A percentile compares a stretch with the other conserved stretches of the same genome.
These are phyloP conservation scores for Philaethria dido DNA, from an alignment of 2,888 invertebrate species.

Conservation along the genomic window DNA sequence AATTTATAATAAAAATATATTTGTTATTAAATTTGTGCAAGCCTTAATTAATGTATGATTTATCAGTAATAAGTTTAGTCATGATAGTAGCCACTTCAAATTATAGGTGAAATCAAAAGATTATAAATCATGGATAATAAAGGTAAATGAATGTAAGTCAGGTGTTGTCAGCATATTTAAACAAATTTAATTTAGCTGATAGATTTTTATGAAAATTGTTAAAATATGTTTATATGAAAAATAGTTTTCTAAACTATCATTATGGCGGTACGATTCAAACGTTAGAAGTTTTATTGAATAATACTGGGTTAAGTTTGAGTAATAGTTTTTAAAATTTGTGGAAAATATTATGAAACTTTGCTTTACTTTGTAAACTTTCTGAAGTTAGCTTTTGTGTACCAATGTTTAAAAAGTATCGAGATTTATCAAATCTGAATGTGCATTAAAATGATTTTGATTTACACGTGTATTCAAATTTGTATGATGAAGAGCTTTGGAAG, in stretches of 20 bases:
- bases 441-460: not conserved
- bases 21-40: too few species aligned
- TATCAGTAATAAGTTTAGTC: too few species aligned
- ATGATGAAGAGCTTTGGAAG: not conserved
- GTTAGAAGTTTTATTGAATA: constrained; percentile 37
- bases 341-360: constrained; percentile 29
- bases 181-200: too few species aligned
- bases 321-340: constrained; percentile 31
- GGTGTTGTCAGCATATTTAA: too few species aligned
- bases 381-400: not conserved
- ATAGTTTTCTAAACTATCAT: not conserved
- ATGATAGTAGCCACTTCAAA: too few species aligned
- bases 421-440: not conserved
- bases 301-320: constrained; percentile 30
- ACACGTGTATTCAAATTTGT: not conserved
- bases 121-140: too few species aligned
- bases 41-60: too few species aligned
- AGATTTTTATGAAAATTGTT: too few species aligned
- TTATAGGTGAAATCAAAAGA: too few species aligned
- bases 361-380: constrained; percentile 21
- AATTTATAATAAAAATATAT: not conserved
- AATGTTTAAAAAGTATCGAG: not conserved
- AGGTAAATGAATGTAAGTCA: too few species aligned
- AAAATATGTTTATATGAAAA: not conserved
- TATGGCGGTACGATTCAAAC: constrained; percentile 1